Base-by-base conservation (phyloP, 2,797 vertebrate species). In the Podarcis lilfordi region DNA sequence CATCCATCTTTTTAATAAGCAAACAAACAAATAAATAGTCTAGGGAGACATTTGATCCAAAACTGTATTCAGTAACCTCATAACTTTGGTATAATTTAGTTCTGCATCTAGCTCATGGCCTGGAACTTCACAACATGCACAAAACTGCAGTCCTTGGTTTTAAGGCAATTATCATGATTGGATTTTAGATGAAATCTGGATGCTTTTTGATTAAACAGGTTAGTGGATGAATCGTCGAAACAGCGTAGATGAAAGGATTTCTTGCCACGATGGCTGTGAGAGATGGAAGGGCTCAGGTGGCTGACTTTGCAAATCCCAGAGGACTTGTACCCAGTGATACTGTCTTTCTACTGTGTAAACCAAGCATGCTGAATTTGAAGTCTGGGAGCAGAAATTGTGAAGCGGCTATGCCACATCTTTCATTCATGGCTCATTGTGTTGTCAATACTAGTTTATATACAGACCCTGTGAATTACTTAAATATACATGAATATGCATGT, bases 401-500 rank as follows among this genome's bases (percentile, higher is more conserved):
- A 0, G 50, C 59, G 2, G 74, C 45, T 23, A 29, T 61, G 0
- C 76, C 75, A 21, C 19, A 74, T 76, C 21, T 74, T 80, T 93
- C 86, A 93, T 91, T 87, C 91, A 82, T 88, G 9, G 68, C 40
- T 74, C 77, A 29, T 68, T 77, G 90, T 15, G 0, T 32, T 86
- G 0, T 1, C 82, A 0, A 43, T 91, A 5, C 72, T 88, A 15
- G 77, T 90, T 74, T 64, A 0, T 66, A 0, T 72, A 43, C 5
- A 25, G 17, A 81, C 27, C 21, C 15, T 74, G 37, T 27, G 8
- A 37, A 84, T 40, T 6, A 29, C 3, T 74, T 74, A 59, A 11
- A 15, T 66, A 23, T 35, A n/a, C 5, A 3, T 40, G 43, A 40
- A 50, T 11, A n/a, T 3, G 9, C n/a, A 79, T 64, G 29, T 29